phyloP scores from a whole-genome alignment of 2,797 vertebrate species.

The Typhlichthys subterraneus region DNA sequence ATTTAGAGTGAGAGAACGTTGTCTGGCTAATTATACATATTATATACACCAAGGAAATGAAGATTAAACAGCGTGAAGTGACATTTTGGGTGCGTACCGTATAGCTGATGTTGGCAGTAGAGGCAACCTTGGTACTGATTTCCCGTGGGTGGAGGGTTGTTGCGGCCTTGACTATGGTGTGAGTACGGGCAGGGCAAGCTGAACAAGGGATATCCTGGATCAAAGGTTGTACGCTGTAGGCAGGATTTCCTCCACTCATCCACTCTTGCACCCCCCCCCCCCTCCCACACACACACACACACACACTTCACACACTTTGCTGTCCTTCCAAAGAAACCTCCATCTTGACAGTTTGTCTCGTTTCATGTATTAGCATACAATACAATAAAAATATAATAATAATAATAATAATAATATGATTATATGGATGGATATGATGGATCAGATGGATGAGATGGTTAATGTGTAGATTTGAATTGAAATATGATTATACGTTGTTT shows the following conservation, averaged over 20 bases:
- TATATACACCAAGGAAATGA: too few relatives aligned
- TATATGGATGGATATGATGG: too few relatives aligned
- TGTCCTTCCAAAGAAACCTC: conserved; percentile 1
- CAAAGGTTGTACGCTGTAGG: conserved; percentile 44
- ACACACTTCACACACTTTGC: background rate
- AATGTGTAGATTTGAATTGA: too few relatives aligned
- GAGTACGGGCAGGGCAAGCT: background rate
- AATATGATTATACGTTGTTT: too few relatives aligned
- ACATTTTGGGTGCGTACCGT: background rate
- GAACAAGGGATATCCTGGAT: conserved; percentile 68
- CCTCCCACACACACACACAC: conserved; percentile 6
- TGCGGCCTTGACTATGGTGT: conserved; percentile 41
- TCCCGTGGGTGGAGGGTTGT: conserved; percentile 35
- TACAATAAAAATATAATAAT: too few relatives aligned
- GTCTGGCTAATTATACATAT: too few relatives aligned
- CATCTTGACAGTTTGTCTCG: conserved; percentile 28
- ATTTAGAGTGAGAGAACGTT: too few relatives aligned
- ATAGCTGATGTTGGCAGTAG: background rate
- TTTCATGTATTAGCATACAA: conserved; percentile 16
- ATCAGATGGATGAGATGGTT: too few relatives aligned
- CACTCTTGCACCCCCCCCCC: conserved; percentile 12
- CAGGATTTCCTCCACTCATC: conserved; percentile 72
- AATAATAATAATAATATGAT: too few relatives aligned
- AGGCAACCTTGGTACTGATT: conserved; percentile 28
- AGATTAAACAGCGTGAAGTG: too few relatives aligned